Conservation (phyloP, 2,888 invertebrate genomes). For the Microplitis manilae region DNA sequence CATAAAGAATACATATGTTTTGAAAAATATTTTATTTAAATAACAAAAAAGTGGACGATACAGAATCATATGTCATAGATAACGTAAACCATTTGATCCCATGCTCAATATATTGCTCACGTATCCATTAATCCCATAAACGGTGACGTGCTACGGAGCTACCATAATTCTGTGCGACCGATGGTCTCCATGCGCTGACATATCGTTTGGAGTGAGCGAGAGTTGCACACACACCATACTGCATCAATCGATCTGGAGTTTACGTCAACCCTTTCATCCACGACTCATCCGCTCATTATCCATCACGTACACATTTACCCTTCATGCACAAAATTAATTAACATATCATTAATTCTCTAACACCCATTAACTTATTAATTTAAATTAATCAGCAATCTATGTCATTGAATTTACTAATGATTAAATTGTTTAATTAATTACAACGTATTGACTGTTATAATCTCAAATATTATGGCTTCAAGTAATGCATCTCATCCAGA, state of each 20-base stretch:
- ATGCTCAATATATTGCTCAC: constrained; percentile 40
- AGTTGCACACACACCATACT: constrained; percentile 25
- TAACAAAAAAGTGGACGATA: background rate
- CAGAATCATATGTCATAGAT: constrained; percentile 41
- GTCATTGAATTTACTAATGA: background rate
- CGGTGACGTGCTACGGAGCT: constrained; percentile 37
- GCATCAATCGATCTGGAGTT: constrained; percentile 23
- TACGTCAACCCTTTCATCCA: constrained; percentile 31
- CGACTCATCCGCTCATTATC: constrained; percentile 21
- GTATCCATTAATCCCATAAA: constrained; percentile 47
- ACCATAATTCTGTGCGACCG: constrained; percentile 36
- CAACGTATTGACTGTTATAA: no score
- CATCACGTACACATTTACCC: background rate
- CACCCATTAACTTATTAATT: constrained; percentile 44
- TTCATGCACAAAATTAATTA: constrained; percentile 40
- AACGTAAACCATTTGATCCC: constrained; percentile 36
- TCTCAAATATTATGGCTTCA: background rate
- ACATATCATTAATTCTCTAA: constrained; percentile 47
- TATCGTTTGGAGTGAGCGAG: constrained; percentile 44
- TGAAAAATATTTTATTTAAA: background rate
- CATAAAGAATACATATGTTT: no score
- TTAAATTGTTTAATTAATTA: constrained; percentile 26
- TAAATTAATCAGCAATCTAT: constrained; percentile 36
- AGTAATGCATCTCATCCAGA: background rate
- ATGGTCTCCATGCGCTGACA: constrained; percentile 45